phyloP scores from a whole-genome alignment of 2,888 invertebrate species.

The Coremacera marginata region DNA sequence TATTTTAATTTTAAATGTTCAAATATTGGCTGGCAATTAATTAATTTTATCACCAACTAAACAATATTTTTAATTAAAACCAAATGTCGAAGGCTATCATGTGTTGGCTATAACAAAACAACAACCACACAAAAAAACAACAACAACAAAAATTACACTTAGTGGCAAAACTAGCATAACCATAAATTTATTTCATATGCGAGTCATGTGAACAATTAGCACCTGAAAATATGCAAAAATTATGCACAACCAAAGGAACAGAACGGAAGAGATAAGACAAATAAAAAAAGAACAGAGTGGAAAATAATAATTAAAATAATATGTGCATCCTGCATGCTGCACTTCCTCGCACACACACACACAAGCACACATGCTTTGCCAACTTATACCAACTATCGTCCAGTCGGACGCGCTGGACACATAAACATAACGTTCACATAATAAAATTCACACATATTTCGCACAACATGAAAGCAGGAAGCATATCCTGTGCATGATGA shows the following conservation, averaged over 20 bases:
- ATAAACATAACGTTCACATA: slow-evolving; percentile 65
- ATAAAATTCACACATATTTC: slow-evolving; percentile 66
- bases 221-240: slow-evolving; percentile 69
- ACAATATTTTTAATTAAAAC: slow-evolving; percentile 62
- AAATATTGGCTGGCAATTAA: slow-evolving; percentile 53
- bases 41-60: slow-evolving; percentile 55
- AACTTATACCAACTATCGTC: slow-evolving; percentile 21
- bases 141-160: slow-evolving; percentile 18
- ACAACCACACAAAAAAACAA: slow-evolving; percentile 25
- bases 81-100: slow-evolving; percentile 61
- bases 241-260: slow-evolving; percentile 53
- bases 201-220: slow-evolving; percentile 67
- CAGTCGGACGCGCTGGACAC: slow-evolving; percentile 55
- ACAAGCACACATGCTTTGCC: slow-evolving; percentile 10
- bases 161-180: slow-evolving; percentile 10
- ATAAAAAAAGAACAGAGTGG: slow-evolving; percentile 38
- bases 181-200: slow-evolving; percentile 63
- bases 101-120: slow-evolving; percentile 60
- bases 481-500: slow-evolving; percentile 56
- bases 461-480: slow-evolving; percentile 58
- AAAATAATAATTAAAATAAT: slow-evolving; percentile 57
- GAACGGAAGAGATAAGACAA: slow-evolving; percentile 34
- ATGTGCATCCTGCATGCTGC: slow-evolving; percentile 40
- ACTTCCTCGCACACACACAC: slow-evolving; percentile 27
- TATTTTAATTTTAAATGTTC: not conserved